Evolutionary conservation across 2,888 invertebrate species (phyloP).

Genomic region (Arge pagana): DNA sequence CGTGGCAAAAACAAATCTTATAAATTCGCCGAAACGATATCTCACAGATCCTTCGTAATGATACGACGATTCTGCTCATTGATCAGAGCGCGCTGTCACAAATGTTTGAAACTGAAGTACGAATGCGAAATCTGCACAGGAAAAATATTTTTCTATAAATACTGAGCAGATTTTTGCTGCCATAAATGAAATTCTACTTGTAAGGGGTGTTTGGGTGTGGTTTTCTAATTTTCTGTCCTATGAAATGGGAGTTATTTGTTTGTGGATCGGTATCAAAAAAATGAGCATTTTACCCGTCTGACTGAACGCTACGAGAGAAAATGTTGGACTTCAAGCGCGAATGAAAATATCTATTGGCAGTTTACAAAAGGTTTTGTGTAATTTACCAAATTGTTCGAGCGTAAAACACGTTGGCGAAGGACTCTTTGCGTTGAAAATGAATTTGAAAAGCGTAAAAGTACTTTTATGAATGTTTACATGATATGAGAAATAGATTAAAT

Average conservation of each 20-base stretch:
- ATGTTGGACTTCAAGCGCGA: conserved; percentile 1
- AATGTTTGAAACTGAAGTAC: conserved; percentile 3
- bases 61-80: neutral
- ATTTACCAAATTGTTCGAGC: too few species aligned
- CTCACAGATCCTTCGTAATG: neutral
- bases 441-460: too few species aligned
- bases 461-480: conserved; percentile 16
- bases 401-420: too few species aligned
- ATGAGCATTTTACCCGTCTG: conserved; percentile 13
- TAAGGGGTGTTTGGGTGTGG: conserved; percentile 18
- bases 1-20: conserved; percentile 1
- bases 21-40: neutral
- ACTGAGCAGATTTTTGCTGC: conserved; percentile 17
- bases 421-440: too few species aligned
- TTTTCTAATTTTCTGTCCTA: conserved; percentile 14
- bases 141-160: conserved; percentile 20
- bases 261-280: too few species aligned
- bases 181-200: conserved; percentile 14
- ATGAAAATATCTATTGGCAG: neutral
- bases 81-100: conserved; percentile 8
- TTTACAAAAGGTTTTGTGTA: conserved; percentile 6
- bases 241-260: too few species aligned
- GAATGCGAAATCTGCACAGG: conserved; percentile 11
- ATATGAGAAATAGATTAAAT: too few species aligned
- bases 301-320: neutral